Conservation (phyloP, 1,140 invertebrate species). For the Chymomyza costata region DNA sequence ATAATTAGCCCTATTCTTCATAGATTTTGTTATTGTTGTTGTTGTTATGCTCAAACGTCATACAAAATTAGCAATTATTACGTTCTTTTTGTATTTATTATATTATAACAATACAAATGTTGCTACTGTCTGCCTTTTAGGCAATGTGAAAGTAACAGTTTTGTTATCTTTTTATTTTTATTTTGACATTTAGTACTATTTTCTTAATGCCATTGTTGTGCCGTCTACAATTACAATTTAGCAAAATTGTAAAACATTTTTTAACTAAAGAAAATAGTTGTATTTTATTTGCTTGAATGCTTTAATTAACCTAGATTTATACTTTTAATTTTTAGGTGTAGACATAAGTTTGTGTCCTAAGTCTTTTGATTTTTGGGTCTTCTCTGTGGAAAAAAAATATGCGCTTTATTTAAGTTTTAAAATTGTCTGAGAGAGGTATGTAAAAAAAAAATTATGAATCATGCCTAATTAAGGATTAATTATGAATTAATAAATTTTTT, state of each 20-base stretch:
- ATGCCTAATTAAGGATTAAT: no score
- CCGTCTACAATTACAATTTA: conserved; percentile 18
- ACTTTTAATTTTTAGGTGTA: no score
- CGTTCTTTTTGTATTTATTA: conserved; percentile 27
- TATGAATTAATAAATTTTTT: not conserved
- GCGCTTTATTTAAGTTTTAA: no score
- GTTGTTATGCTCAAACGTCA: conserved; percentile 36
- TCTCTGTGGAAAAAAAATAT: no score
- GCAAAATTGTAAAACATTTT: no score
- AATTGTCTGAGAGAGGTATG: no score
- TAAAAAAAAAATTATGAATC: no score
- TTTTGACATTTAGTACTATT: conserved; percentile 19
- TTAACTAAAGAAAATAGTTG: no score
- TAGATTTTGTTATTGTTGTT: conserved; percentile 25
- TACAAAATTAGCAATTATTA: conserved; percentile 66
- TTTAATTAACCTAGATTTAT: no score
- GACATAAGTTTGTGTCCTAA: no score
- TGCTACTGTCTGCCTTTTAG: conserved; percentile 26
- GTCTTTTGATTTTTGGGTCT: no score
- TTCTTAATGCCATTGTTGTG: conserved; percentile 1
- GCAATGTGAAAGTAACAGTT: conserved; percentile 64
- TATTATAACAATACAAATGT: conserved; percentile 1
- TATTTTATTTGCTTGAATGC: no score
- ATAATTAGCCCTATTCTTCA: conserved; percentile 66
- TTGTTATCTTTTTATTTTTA: conserved; percentile 20